A percentile compares a stretch with the other conserved stretches of the same genome.
Conservation (phyloP, 2,888 invertebrate genomes). For the Eurytoma adleriae region DNA sequence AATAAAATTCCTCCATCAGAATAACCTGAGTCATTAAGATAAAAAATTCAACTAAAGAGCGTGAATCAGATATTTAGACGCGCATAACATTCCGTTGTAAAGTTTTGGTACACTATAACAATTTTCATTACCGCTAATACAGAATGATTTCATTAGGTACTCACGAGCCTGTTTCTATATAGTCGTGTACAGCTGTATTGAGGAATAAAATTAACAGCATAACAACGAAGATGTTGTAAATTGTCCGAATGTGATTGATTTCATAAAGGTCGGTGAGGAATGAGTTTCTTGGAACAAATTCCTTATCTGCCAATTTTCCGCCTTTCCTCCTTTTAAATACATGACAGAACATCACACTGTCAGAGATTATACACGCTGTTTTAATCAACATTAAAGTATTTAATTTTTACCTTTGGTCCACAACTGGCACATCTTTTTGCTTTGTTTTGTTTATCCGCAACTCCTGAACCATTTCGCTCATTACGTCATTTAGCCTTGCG, state of each 20-base stretch:
- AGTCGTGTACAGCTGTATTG: slow-evolving; percentile 85
- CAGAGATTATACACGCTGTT: not conserved
- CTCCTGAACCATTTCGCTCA: slow-evolving; percentile 60
- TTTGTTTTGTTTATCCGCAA: not conserved
- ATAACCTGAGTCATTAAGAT: too few relatives aligned
- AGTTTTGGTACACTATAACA: too few relatives aligned
- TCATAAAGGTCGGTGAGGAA: slow-evolving; percentile 88
- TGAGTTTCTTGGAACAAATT: slow-evolving; percentile 86
- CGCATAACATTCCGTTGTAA: too few relatives aligned
- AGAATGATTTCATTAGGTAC: slow-evolving; percentile 67
- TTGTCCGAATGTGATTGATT: slow-evolving; percentile 87
- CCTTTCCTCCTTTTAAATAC: slow-evolving; percentile 59
- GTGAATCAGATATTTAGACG: not conserved
- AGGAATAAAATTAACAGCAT: slow-evolving; percentile 85
- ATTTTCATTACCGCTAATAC: not conserved
- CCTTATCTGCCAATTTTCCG: slow-evolving; percentile 79
- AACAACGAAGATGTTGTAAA: slow-evolving; percentile 90
- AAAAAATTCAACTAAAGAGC: slow-evolving; percentile 3
- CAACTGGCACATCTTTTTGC: slow-evolving; percentile 21
- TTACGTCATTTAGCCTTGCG: slow-evolving; percentile 61
- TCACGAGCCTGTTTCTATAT: slow-evolving; percentile 86
- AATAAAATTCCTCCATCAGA: too few relatives aligned
- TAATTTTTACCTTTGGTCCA: slow-evolving; percentile 27
- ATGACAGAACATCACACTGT: not conserved
- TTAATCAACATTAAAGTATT: not conserved